phyloP scores from a whole-genome alignment of 2,888 invertebrate genomes.

The Halictus ligatus region DNA sequence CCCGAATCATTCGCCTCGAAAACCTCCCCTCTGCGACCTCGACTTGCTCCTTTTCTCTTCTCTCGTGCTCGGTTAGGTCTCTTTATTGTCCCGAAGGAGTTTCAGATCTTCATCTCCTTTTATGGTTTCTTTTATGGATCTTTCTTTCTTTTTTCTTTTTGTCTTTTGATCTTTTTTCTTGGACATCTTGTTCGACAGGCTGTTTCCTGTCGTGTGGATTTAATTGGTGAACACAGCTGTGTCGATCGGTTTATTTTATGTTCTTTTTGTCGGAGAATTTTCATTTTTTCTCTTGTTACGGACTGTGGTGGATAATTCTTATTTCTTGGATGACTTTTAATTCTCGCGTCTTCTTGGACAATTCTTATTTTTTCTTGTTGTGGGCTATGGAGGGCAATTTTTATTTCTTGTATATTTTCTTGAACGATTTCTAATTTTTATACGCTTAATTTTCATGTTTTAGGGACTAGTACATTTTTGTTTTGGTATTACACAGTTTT shows the following conservation, averaged over 20 bases:
- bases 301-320: not conserved
- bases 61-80: not conserved
- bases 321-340: not conserved
- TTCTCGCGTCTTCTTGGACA: not conserved
- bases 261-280: not conserved
- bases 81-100: not conserved
- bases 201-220: not conserved
- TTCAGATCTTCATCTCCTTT: not conserved
- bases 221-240: not conserved
- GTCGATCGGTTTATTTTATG: not conserved
- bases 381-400: too few species aligned
- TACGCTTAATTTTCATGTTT: too few species aligned
- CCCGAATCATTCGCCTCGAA: constrained; percentile 2
- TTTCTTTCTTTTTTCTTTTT: not conserved
- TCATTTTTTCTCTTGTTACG: not conserved
- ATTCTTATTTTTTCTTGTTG: too few species aligned
- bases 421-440: too few species aligned
- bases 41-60: not conserved
- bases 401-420: too few species aligned
- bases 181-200: not conserved
- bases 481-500: too few species aligned
- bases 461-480: too few species aligned
- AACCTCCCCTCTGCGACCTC: not conserved
- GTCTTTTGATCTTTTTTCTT: not conserved
- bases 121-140: not conserved